Evolutionary conservation across 2,888 invertebrate genomes (phyloP), one percentile per base, ranked within the genome.

Genomic region (Aporophyla nigra): DNA sequence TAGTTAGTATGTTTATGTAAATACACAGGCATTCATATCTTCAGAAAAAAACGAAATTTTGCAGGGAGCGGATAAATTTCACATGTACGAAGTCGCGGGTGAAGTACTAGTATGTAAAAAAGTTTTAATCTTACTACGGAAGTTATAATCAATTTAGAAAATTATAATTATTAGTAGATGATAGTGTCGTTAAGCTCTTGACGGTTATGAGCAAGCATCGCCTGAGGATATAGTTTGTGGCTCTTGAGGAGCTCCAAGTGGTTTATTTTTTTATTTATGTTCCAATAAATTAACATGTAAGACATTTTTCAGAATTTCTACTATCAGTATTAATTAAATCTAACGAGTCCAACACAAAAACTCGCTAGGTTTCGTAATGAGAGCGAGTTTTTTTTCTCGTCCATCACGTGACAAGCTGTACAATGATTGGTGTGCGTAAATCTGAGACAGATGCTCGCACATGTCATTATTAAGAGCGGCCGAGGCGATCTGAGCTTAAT

Each of bases 401-500:
- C 46, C 65, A 9, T 72, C 71, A 51, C 59, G 62, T 80, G 77
- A 74, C 80, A 80, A 73, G 77, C 54, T 76, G 82, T 80, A 76
- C 81, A 89, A 87, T 86, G 88, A 87, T 88, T 90, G 88, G 86
- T 88, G 86, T 84, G 86, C 84, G 82, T 88, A 87, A 90, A 91
- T 91, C 89, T 86, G 86, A 90, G 93, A 92, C 93, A 93, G 91
- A 91, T 92, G 91, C 92, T 89, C 80, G 87, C 83, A 89, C 90
- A 92, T 90, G 91, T 94, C 93, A 93, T 93, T 91, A 94, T 93
- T 93, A 93, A 91, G 90, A 88, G 86, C 88, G 72, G 85, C 84
- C 85, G 84, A 87, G 86, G 83, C 88, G 90, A 90, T 89, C 89
- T 86, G 84, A 46, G 76, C 70, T 93, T 93, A 94, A 95, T 95